Percentiles rank a stretch among this genome's conserved stretches.
Evolutionary conservation across 2,888 invertebrate genomes (phyloP).

Genomic region (Drosophila macrothrix): DNA sequence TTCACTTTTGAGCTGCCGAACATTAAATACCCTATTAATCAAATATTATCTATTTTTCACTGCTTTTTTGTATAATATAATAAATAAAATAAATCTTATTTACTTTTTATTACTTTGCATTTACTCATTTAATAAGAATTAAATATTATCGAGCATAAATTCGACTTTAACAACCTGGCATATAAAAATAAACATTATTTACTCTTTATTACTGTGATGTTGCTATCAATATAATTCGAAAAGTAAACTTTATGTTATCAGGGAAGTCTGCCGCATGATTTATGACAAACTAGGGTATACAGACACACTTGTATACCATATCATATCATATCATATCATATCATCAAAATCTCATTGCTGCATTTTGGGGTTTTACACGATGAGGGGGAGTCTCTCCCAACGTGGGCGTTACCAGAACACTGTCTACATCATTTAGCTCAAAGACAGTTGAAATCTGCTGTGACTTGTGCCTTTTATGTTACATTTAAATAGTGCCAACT

Average conservation of each 20-base stretch:
- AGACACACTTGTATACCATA: neutral
- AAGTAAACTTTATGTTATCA: neutral
- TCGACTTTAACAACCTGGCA: neutral
- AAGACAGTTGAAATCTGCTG: slow-evolving; percentile 22
- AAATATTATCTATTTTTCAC: neutral
- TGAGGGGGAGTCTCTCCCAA: no score
- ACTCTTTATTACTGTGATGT: no score
- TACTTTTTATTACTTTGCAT: neutral
- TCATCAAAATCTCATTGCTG: slow-evolving; percentile 1
- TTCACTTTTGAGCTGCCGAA: slow-evolving; percentile 6
- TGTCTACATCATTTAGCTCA: neutral
- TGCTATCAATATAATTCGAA: neutral
- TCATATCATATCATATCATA: neutral
- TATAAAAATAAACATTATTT: no score
- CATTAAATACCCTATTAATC: slow-evolving; percentile 16
- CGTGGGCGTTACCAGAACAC: slow-evolving; percentile 7
- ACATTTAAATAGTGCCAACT: slow-evolving; percentile 17
- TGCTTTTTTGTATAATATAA: neutral
- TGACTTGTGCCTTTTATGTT: slow-evolving; percentile 16
- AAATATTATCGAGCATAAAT: neutral
- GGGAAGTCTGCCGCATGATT: neutral
- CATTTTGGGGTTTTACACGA: neutral
- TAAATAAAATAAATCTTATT: neutral
- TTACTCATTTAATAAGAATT: neutral
- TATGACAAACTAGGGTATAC: neutral